phyloP scores from a whole-genome alignment of 2,797 vertebrate species.

The Anabas testudineus region DNA sequence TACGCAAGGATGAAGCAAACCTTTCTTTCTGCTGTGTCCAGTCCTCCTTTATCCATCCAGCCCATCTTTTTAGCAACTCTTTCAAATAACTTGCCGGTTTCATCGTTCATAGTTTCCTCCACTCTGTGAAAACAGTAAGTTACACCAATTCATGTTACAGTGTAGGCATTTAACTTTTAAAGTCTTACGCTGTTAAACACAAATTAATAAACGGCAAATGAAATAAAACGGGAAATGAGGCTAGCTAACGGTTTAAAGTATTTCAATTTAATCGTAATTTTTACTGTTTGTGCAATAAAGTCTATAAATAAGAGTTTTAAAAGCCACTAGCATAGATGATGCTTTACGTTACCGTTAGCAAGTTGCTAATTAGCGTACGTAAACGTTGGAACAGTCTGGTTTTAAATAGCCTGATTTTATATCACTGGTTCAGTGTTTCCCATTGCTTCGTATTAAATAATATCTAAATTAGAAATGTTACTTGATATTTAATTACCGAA shows the following conservation, averaged over 20 bases:
- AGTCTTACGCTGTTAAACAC: conserved; percentile 1
- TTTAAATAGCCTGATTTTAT: no score
- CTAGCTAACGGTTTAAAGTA: neutral
- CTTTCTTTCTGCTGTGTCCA: conserved; percentile 73
- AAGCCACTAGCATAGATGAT: neutral
- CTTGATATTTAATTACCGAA: conserved; percentile 1
- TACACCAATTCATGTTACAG: neutral
- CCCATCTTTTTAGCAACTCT: conserved; percentile 79
- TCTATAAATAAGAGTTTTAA: neutral
- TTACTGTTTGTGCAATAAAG: neutral
- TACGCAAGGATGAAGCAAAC: conserved; percentile 46
- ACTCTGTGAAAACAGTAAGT: neutral
- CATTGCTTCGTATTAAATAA: neutral
- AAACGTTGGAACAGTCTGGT: neutral
- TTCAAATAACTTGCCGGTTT: conserved; percentile 70
- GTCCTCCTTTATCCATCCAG: conserved; percentile 69
- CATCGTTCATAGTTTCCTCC: conserved; percentile 68
- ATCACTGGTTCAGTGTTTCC: neutral
- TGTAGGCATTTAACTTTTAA: conserved; percentile 42
- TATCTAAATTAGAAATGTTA: no score
- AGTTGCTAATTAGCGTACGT: neutral
- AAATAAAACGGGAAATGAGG: neutral
- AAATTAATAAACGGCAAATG: neutral
- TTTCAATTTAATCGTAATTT: no score
- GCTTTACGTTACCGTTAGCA: conserved; percentile 35